A percentile compares a stretch with the other conserved stretches of the same genome.
Conservation (phyloP, 2,888 invertebrate genomes). For the Bombylius major region DNA sequence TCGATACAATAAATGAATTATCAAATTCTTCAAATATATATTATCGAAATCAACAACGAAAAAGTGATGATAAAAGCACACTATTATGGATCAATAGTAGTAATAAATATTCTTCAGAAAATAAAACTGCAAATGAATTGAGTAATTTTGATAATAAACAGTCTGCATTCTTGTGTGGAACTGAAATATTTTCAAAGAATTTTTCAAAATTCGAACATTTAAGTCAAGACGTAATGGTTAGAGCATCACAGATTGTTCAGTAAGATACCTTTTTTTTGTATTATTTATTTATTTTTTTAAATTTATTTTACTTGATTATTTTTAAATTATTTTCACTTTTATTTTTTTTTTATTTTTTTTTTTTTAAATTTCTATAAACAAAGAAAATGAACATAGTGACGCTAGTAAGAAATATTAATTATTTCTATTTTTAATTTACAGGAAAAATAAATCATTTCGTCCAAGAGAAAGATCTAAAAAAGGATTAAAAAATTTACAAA, state of each 20-base stretch:
- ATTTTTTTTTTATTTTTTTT: conserved; percentile 4
- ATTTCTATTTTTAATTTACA: conserved; percentile 32
- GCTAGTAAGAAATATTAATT: too few species aligned
- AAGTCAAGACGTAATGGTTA: conserved; percentile 62
- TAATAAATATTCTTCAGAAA: too few species aligned
- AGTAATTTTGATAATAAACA: too few species aligned
- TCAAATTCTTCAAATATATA: not conserved
- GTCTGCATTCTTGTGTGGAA: conserved; percentile 2
- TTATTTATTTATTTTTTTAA: conserved; percentile 36
- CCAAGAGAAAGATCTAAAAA: conserved; percentile 77
- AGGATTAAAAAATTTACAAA: conserved; percentile 79
- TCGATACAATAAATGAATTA: conserved; percentile 17
- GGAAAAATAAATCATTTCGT: conserved; percentile 87
- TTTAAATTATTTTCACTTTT: conserved; percentile 2
- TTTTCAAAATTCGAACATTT: conserved; percentile 21
- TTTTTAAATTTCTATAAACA: not conserved
- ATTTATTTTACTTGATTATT: not conserved
- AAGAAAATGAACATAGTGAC: too few species aligned
- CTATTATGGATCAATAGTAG: too few species aligned
- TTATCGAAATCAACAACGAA: too few species aligned
- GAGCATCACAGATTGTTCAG: conserved; percentile 79
- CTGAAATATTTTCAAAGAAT: conserved; percentile 18
- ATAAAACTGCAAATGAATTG: too few species aligned
- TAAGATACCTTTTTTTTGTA: conserved; percentile 42
- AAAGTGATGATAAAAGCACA: too few species aligned